A percentile compares a stretch with the other conserved stretches of the same genome.
These are phyloP conservation scores for Eupeodes luniger DNA, from an alignment of 2,888 invertebrate species.

Conservation along the genomic window DNA sequence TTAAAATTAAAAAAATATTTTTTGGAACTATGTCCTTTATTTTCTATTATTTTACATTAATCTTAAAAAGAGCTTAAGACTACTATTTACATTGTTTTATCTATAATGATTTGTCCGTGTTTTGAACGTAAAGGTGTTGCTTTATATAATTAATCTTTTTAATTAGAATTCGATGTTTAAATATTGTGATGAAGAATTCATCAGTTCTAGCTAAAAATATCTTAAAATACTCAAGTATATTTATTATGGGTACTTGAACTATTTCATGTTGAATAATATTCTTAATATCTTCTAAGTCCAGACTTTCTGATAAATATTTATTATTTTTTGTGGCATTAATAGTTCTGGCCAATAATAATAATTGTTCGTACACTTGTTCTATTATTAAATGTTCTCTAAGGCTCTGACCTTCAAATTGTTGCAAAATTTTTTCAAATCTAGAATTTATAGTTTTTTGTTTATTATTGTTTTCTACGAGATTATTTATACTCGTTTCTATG, in stretches of 20 bases:
- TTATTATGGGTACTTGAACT: neutral
- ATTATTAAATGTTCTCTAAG: slow-evolving; percentile 12
- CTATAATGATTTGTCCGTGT: neutral
- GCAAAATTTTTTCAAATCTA: slow-evolving; percentile 15
- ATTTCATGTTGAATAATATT: slow-evolving; percentile 7
- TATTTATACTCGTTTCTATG: no score
- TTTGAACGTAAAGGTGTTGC: neutral
- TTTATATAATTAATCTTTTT: slow-evolving; percentile 8
- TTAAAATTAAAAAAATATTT: no score
- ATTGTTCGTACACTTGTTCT: neutral
- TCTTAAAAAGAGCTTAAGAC: no score
- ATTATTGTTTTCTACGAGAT: no score
- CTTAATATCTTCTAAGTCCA: neutral
- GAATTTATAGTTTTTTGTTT: neutral
- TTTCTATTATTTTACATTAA: no score
- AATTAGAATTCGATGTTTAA: neutral
- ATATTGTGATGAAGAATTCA: slow-evolving; percentile 4
- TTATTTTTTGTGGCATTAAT: slow-evolving; percentile 1
- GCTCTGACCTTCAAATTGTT: slow-evolving; percentile 14
- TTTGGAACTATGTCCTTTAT: no score
- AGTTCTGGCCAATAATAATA: slow-evolving; percentile 17
- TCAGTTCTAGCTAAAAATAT: neutral
- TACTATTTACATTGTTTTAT: no score
- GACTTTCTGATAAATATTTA: neutral
- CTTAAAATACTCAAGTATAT: neutral